Conservation (phyloP, 1,140 invertebrate species). For the Aphidius ervi region DNA sequence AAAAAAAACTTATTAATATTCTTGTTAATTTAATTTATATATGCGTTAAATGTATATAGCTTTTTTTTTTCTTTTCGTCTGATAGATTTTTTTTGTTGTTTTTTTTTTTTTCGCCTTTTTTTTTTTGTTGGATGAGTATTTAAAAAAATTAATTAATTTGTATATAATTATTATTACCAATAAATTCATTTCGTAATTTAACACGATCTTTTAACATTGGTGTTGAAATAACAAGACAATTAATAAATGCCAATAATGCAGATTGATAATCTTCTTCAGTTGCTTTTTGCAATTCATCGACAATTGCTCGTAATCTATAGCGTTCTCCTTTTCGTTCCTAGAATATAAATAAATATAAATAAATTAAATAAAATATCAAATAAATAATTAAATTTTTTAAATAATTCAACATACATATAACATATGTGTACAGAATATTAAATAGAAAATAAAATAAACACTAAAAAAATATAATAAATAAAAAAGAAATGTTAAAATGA, state of each 20-base stretch:
- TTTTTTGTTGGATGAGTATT: background rate
- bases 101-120: background rate
- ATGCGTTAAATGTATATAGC: background rate
- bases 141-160: background rate
- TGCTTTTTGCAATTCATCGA: conserved; percentile 79
- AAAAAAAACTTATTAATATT: conserved; percentile 27
- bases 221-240: conserved; percentile 92
- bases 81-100: background rate
- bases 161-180: conserved; percentile 59
- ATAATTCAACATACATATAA: background rate
- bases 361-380: conserved; percentile 9
- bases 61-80: background rate
- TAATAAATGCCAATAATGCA: conserved; percentile 87
- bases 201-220: conserved; percentile 79
- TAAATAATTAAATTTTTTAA: background rate
- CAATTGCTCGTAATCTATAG: conserved; percentile 82
- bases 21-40: background rate
- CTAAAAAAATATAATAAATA: too few species aligned
- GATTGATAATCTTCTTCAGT: conserved; percentile 82
- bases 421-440: background rate
- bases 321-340: conserved; percentile 77
- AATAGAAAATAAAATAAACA: background rate
- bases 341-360: conserved; percentile 12
- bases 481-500: too few species aligned
- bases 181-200: conserved; percentile 88